phyloP scores from a whole-genome alignment of 2,888 invertebrate genomes.

The Tetropium fuscum region DNA sequence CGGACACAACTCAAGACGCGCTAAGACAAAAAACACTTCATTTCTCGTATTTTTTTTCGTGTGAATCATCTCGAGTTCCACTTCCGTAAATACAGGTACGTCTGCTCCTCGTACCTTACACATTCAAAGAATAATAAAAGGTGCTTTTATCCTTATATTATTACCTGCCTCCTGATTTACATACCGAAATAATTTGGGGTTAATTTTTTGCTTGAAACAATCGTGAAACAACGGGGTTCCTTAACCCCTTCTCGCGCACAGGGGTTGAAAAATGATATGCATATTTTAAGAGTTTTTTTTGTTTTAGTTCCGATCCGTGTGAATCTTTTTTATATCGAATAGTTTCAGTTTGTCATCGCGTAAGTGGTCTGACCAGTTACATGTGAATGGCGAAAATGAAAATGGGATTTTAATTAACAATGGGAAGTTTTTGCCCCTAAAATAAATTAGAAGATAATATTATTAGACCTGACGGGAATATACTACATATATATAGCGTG shows the following conservation, averaged over 20 bases:
- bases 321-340: slow-evolving; percentile 49
- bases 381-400: slow-evolving; percentile 35
- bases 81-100: slow-evolving; percentile 46
- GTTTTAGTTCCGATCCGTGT: slow-evolving; percentile 52
- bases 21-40: slow-evolving; percentile 25
- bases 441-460: no score
- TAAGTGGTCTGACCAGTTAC: slow-evolving; percentile 42
- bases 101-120: slow-evolving; percentile 39
- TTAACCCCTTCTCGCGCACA: slow-evolving; percentile 40
- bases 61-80: slow-evolving; percentile 40
- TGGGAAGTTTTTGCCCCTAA: not conserved
- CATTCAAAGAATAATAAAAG: slow-evolving; percentile 25
- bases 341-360: slow-evolving; percentile 38
- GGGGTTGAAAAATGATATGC: slow-evolving; percentile 57
- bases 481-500: no score
- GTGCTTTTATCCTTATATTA: slow-evolving; percentile 33
- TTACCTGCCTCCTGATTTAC: slow-evolving; percentile 57
- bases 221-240: slow-evolving; percentile 44
- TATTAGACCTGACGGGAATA: no score
- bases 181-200: slow-evolving; percentile 56
- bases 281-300: slow-evolving; percentile 55
- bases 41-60: slow-evolving; percentile 42
- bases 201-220: slow-evolving; percentile 63
- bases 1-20: slow-evolving; percentile 28
- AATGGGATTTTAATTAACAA: slow-evolving; percentile 35